Conservation (phyloP, 2,888 invertebrate species). For the Idaea aversata region DNA sequence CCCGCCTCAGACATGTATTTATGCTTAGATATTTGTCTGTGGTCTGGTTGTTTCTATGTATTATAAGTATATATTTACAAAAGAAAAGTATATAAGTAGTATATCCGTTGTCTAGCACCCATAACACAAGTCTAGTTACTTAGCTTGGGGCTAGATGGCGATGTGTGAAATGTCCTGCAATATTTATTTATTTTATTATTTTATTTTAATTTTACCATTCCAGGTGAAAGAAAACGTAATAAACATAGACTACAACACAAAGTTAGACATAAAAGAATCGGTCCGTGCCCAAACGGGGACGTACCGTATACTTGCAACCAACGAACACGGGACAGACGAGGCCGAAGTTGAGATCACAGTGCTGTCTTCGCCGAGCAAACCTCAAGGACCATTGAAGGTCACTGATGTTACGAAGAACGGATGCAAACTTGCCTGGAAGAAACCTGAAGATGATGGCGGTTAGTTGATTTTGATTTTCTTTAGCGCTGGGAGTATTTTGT, state of each 20-base stretch:
- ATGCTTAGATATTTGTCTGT: no score
- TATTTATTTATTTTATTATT: background rate
- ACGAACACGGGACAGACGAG: slow-evolving; percentile 94
- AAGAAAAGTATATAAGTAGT: no score
- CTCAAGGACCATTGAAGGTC: slow-evolving; percentile 94
- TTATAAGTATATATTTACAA: no score
- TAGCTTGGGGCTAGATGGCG: no score
- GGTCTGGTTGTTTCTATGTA: no score
- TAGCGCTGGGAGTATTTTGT: background rate
- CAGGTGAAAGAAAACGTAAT: slow-evolving; percentile 86
- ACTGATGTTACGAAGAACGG: slow-evolving; percentile 93
- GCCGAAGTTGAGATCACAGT: slow-evolving; percentile 97
- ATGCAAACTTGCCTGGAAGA: slow-evolving; percentile 95
- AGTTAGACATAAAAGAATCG: slow-evolving; percentile 88
- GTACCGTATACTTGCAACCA: slow-evolving; percentile 94
- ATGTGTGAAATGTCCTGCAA: no score
- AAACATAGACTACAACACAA: slow-evolving; percentile 95
- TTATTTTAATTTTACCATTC: background rate
- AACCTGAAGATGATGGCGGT: slow-evolving; percentile 97
- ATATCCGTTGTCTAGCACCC: no score
- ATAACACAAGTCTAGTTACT: no score
- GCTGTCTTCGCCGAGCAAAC: slow-evolving; percentile 89
- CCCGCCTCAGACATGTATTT: no score
- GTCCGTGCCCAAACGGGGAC: slow-evolving; percentile 92
- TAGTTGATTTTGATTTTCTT: slow-evolving; percentile 26